A percentile compares a stretch with the other conserved stretches of the same genome.
Conservation (phyloP, 2,888 invertebrate species). For the Prostheceraeus crozeri region DNA sequence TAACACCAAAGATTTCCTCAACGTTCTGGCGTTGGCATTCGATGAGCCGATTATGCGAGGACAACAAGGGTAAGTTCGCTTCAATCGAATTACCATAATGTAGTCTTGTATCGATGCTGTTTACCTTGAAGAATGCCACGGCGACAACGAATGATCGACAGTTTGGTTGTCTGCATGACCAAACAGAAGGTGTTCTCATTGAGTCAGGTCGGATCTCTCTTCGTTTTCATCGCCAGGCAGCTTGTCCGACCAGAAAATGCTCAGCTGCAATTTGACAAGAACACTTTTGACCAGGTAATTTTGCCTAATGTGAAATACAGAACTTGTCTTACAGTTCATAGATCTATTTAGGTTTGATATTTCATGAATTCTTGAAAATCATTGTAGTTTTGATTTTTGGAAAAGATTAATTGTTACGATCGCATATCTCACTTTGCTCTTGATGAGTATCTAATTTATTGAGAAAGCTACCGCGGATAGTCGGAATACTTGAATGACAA, state of each 20-base stretch:
- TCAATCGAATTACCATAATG: too few relatives aligned
- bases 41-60: slow-evolving; percentile 34
- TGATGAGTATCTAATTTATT: too few relatives aligned
- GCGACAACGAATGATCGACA: slow-evolving; percentile 7
- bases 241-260: slow-evolving; percentile 60
- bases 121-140: background rate
- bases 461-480: too few relatives aligned
- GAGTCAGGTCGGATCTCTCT: slow-evolving; percentile 63
- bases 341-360: background rate
- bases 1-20: slow-evolving; percentile 75
- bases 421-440: too few relatives aligned
- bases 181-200: slow-evolving; percentile 45
- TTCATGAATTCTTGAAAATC: background rate
- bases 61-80: slow-evolving; percentile 31
- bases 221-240: slow-evolving; percentile 65
- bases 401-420: too few relatives aligned
- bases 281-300: slow-evolving; percentile 13
- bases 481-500: too few relatives aligned
- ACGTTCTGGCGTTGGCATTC: slow-evolving; percentile 66
- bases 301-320: too few relatives aligned
- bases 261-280: slow-evolving; percentile 2
- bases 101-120: background rate
- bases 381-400: slow-evolving; percentile 17
- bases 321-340: background rate
- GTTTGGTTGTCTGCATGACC: background rate